Percentiles rank a stretch among this genome's conserved stretches.
Conservation (phyloP, 2,113 vertebrate genomes). For the Tyrannus savana region DNA sequence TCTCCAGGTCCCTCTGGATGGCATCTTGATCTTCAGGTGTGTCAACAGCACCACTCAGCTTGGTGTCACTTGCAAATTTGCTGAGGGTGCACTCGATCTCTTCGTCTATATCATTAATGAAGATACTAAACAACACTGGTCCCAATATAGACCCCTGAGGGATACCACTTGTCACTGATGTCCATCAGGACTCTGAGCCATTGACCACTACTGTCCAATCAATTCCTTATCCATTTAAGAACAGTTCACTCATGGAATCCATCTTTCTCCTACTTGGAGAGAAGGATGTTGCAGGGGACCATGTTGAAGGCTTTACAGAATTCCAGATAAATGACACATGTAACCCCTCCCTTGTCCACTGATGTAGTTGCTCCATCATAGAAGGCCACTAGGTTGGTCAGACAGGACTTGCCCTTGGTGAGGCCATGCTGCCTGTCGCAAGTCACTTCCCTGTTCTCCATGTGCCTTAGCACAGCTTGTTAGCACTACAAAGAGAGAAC, state of each 20-base stretch:
- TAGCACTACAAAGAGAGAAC: background rate
- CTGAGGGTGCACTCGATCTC: background rate
- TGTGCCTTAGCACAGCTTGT: background rate
- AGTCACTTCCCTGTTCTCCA: background rate
- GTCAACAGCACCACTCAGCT: background rate
- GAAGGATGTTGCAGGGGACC: background rate
- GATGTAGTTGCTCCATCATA: background rate
- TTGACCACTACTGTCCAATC: background rate
- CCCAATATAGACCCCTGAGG: background rate
- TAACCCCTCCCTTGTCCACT: background rate
- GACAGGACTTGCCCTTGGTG: background rate
- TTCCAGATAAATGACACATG: background rate
- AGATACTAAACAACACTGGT: background rate
- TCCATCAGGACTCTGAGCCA: background rate
- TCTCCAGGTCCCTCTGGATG: background rate
- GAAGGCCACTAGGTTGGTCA: background rate
- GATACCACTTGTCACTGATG: background rate
- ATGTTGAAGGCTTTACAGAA: background rate
- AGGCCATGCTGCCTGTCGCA: background rate
- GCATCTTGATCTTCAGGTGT: background rate
- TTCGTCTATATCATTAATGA: background rate
- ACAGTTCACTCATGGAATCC: background rate
- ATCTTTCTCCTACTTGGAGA: background rate
- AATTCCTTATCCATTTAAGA: background rate
- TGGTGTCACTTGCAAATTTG: rapidly evolving